phyloP scores from a whole-genome alignment of 2,113 vertebrate genomes.

The Shinisaurus crocodilurus region DNA sequence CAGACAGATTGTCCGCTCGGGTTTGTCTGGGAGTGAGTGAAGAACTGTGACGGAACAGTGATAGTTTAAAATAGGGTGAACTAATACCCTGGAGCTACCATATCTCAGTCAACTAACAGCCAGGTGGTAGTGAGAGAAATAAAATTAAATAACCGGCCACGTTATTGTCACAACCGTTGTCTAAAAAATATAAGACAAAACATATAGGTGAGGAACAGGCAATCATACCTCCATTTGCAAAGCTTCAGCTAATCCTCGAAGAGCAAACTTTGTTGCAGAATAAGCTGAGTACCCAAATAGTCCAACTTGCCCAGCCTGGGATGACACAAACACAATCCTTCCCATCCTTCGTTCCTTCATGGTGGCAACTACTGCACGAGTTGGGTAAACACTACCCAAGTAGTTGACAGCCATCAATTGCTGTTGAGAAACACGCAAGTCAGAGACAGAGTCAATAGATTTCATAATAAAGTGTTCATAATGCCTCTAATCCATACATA shows the following conservation, averaged over 20 bases:
- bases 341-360: conserved; percentile 98
- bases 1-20: too few relatives aligned
- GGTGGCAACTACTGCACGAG: conserved; percentile 90
- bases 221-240: conserved; percentile 96
- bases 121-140: too few relatives aligned
- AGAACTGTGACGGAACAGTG: too few relatives aligned
- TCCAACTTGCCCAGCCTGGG: conserved; percentile 94
- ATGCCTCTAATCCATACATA: background rate
- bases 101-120: too few relatives aligned
- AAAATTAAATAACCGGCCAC: too few relatives aligned
- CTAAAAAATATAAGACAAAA: background rate
- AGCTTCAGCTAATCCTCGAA: conserved; percentile 93
- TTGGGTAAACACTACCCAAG: conserved; percentile 95
- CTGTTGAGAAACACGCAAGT: conserved; percentile 70
- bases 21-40: too few relatives aligned
- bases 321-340: conserved; percentile 94
- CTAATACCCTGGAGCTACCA: too few relatives aligned
- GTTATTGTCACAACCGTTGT: too few relatives aligned
- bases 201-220: background rate
- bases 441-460: background rate
- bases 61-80: too few relatives aligned
- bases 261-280: conserved; percentile 94
- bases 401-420: conserved; percentile 96
- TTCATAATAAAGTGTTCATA: background rate
- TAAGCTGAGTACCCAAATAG: conserved; percentile 95